phyloP scores from a whole-genome alignment of 2,113 vertebrate species.

The Anhinga anhinga region DNA sequence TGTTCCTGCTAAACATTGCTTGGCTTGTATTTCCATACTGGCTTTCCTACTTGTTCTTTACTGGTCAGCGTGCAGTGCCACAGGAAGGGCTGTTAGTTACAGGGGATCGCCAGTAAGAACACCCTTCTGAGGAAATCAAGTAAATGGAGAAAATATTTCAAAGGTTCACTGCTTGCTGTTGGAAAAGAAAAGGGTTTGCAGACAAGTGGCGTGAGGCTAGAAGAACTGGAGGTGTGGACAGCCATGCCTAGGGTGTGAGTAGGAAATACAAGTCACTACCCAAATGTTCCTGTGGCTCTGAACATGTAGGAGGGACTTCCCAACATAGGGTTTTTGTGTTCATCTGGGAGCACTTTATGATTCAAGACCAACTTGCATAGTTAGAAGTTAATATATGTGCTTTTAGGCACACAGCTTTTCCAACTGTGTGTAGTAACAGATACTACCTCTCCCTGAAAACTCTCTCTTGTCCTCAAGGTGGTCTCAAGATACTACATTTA shows the following conservation, averaged over 20 bases:
- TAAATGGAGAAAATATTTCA: neutral
- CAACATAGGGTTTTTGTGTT: fast-evolving
- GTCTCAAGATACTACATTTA: neutral
- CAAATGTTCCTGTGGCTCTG: neutral
- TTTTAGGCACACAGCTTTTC: neutral
- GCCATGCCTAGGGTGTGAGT: neutral
- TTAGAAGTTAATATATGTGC: neutral
- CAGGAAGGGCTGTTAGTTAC: neutral
- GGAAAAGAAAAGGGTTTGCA: neutral
- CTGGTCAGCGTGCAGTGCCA: neutral
- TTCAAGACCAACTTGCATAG: neutral
- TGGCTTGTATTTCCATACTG: neutral
- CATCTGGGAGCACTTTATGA: neutral
- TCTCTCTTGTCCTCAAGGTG: neutral
- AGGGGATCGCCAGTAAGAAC: neutral
- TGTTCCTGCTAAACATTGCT: neutral
- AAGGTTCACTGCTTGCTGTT: neutral
- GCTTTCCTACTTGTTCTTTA: neutral
- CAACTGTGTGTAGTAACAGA: neutral
- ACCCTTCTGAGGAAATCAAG: fast-evolving
- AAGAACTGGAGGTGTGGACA: neutral
- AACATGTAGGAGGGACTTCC: too few relatives aligned
- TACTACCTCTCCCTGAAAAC: neutral
- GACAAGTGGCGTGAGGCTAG: neutral
- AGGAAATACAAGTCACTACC: too few relatives aligned